phyloP scores from a whole-genome alignment of 2,113 vertebrate genomes.

The Pomatostomus ruficeps region DNA sequence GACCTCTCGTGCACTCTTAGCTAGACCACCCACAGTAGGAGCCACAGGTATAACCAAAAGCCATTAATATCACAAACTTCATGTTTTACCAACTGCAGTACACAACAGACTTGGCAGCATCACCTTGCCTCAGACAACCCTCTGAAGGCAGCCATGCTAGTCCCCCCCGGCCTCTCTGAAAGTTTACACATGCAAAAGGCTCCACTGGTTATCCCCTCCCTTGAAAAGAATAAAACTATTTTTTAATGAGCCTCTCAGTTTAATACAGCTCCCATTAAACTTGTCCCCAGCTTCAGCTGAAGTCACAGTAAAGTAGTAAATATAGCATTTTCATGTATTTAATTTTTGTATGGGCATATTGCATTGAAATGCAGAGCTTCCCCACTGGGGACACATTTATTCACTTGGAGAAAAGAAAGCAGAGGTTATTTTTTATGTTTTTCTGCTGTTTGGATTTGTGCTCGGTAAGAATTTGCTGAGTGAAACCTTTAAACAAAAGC shows the following conservation, averaged over 20 bases:
- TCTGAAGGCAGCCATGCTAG: accelerated
- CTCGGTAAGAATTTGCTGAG: neutral
- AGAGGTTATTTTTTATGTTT: neutral
- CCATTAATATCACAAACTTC: neutral
- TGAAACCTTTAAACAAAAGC: neutral
- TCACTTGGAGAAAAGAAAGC: neutral
- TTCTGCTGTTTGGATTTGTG: neutral
- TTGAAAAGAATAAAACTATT: neutral
- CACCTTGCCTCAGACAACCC: neutral
- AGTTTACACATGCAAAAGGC: neutral
- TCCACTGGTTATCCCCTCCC: neutral
- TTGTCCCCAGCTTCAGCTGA: neutral
- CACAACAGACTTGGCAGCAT: neutral
- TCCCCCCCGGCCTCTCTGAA: neutral
- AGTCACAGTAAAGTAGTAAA: neutral
- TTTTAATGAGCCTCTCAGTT: neutral
- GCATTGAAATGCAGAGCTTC: neutral
- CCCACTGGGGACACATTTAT: neutral
- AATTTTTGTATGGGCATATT: neutral
- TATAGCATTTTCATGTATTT: neutral
- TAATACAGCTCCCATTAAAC: neutral
- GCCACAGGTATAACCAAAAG: neutral
- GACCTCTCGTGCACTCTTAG: neutral
- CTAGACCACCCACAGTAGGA: neutral
- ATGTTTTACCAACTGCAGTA: neutral